Evolutionary conservation across 2,797 vertebrate genomes (phyloP).

Genomic region (Manis crassicaudata): DNA sequence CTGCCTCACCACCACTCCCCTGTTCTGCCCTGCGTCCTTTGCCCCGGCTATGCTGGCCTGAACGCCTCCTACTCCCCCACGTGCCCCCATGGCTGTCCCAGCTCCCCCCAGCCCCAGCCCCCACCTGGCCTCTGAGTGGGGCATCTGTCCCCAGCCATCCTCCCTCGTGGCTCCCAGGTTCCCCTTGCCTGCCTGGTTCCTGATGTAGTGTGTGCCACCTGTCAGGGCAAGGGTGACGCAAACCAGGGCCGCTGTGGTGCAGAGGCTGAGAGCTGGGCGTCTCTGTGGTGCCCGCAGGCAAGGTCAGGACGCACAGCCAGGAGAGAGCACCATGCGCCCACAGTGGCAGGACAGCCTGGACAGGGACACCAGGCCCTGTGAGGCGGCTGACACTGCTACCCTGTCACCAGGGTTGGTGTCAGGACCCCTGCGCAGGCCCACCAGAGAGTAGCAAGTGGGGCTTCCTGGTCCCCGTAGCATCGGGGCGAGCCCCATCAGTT

Average conservation of each 20-base stretch:
- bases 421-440: neutral
- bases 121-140: accelerated
- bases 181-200: neutral
- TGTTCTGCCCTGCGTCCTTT: neutral
- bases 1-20: accelerated
- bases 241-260: neutral
- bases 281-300: neutral
- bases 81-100: no score
- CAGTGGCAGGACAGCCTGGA: accelerated
- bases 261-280: neutral
- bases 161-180: accelerated
- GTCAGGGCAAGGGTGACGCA: conserved; percentile 62
- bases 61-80: neutral
- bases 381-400: accelerated
- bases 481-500: accelerated
- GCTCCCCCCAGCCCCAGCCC: accelerated
- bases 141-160: no score
- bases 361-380: accelerated
- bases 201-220: neutral
- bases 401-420: neutral
- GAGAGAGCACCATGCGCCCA: accelerated
- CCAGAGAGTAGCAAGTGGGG: accelerated
- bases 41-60: neutral
- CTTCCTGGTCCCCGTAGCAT: accelerated
- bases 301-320: accelerated